Evolutionary conservation across 2,888 invertebrate genomes (phyloP), one percentile per base, ranked within the genome.

Genomic region (Sturmia bella): DNA sequence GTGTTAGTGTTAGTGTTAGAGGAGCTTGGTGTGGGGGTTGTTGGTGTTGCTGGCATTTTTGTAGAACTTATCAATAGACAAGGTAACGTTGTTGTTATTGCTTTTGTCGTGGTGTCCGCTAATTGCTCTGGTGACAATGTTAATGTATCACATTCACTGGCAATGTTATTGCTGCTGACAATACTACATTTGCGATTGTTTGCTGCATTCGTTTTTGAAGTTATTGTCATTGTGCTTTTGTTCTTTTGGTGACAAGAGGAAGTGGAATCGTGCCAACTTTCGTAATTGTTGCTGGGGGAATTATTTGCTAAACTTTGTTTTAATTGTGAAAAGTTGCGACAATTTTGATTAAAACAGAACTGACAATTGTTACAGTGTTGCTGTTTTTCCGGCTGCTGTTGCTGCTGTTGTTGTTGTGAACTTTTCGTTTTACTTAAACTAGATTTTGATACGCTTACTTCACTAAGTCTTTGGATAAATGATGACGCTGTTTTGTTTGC

Each of bases 381-480:
- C 48, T 70, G 61, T 24, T 61, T 45, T 64, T 59, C 27, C 19
- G 32, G 66, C 56, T 68, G 56, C 15, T 79, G 59, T 13, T 52
- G 69, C n/a, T 72, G 68, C 19, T 79, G 64, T 50, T 69, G 45
- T 57, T 37, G 59, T 50, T 57, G 57, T 21, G 13, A 12, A 27
- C 63, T 43, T 83, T 83, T 77, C 80, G 75, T 73, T 76, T 83
- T 80, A 74, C 83, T 84, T 84, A 84, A 78, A 83, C 69, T 85
- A 85, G 61, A 45, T 78, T 84, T 84, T 75, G 75, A 73, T 83
- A 84, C 84, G 85, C 86, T 86, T 87, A 82, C 41, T 78, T 87
- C 86, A 85, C 89, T 89, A 88, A 88, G 88, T 89, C 89, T 89
- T 89, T 89, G 89, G 89, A 86, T 88, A 87, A 85, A 85, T 83